These are phyloP conservation scores for Sardinella longiceps DNA, from an alignment of 2,797 vertebrate species.

Conservation along the genomic window DNA sequence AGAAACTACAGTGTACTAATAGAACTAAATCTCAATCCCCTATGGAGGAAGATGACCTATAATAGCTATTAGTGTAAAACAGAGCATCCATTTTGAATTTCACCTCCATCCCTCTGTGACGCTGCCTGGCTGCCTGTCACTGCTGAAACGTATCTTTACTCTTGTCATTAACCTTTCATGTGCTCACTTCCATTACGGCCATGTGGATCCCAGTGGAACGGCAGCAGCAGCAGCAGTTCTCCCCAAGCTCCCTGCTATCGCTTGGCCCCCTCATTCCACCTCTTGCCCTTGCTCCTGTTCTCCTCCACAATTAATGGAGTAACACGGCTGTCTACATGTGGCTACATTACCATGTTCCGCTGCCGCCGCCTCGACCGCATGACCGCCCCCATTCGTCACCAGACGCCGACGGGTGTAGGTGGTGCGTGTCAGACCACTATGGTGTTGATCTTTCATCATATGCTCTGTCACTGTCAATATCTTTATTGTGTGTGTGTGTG, in stretches of 20 bases:
- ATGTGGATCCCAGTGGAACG: background rate
- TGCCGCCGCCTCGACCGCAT: background rate
- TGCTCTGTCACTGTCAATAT: constrained; percentile 11
- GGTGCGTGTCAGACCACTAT: background rate
- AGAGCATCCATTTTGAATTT: background rate
- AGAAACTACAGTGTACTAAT: background rate
- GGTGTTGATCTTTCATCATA: background rate
- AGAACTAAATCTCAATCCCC: background rate
- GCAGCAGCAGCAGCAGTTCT: background rate
- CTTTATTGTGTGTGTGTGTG: constrained; percentile 17
- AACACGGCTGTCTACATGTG: constrained; percentile 1
- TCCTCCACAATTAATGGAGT: background rate
- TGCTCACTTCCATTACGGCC: background rate
- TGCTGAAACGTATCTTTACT: background rate
- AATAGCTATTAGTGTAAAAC: background rate
- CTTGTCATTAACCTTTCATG: constrained; percentile 16
- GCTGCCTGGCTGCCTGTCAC: background rate
- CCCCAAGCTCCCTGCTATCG: background rate
- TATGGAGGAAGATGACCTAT: background rate
- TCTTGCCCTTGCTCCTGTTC: constrained; percentile 12
- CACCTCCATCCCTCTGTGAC: background rate
- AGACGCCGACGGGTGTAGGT: background rate
- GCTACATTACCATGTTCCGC: constrained; percentile 10
- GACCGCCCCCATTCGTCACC: background rate
- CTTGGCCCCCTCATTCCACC: constrained; percentile 1